Evolutionary conservation across 2,797 vertebrate genomes (phyloP), one percentile per base, ranked within the genome.

Genomic region (Myotis pilosus): DNA sequence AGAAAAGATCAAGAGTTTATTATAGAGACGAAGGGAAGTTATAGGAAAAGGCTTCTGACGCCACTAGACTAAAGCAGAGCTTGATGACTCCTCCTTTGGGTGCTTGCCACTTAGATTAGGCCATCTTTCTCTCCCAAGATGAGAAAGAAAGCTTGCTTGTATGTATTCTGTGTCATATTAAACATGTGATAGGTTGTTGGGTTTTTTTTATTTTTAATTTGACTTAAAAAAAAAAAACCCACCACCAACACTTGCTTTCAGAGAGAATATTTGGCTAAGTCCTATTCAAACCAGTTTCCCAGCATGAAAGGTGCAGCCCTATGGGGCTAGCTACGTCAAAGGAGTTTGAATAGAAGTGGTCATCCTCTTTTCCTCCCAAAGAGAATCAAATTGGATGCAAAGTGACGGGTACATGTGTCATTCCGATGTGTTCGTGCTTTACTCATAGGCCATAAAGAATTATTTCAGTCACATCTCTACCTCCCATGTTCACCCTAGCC

Each of bases 251-350:
- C 84, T 78, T 90, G 87, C 66, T 97, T 96, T 93, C 72, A 47
- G 85, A 92, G 93, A 96, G 84, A 57, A 92, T 93, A 95, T 96
- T 94, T 96, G 94, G 66, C 95, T 93, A 57, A 89, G 33, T 76
- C 78, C 49, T 93, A 87, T 88, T 93, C 88, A 95, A 84, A 95
- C 89, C 87, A 60, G 3, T 90, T 89, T 94, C 33, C 49, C 47
- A 78, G 80, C 82, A 80, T 87, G 87, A 88, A 92, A 86, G 87
- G 69, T 81, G 38, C 30, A 88, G 51, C 87, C 68, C 13, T 57
- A 0, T 47, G 66, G 66, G 71, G 36, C 91, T 86, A 90, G 71
- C 71, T 49, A 68, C 36, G 3, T 83, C 79, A 89, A 41, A 91
- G 60, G n/a, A 87, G 82, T 85, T 85, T 80, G 89, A 91, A 82